A percentile compares a stretch with the other conserved stretches of the same genome.
These are phyloP conservation scores for Gnathochromis pfefferi DNA, from an alignment of 2,113 vertebrate species.

Conservation along the genomic window DNA sequence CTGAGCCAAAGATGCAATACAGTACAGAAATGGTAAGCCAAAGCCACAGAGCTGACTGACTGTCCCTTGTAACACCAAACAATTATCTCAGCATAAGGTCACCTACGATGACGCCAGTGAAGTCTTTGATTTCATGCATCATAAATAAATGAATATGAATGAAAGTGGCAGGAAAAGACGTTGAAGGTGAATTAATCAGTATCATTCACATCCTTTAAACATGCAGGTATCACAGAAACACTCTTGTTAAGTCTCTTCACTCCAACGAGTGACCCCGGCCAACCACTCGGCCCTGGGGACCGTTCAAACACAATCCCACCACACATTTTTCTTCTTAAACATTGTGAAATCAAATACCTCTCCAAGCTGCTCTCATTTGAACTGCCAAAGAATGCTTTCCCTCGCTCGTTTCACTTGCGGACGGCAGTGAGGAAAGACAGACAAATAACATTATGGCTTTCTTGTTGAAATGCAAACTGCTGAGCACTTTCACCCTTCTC, in stretches of 20 bases:
- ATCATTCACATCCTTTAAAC: background rate
- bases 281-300: slow-evolving; percentile 4
- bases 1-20: slow-evolving; percentile 25
- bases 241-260: background rate
- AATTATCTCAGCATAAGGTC: background rate
- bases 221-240: background rate
- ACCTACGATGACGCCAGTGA: background rate
- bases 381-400: slow-evolving; percentile 49
- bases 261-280: background rate
- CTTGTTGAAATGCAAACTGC: background rate
- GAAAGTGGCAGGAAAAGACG: background rate
- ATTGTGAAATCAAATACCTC: slow-evolving; percentile 57
- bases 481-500: background rate
- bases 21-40: background rate
- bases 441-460: background rate
- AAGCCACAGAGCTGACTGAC: slow-evolving; percentile 3
- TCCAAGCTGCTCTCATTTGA: slow-evolving; percentile 23
- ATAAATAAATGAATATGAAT: background rate
- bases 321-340: slow-evolving; percentile 54
- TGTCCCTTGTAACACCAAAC: background rate
- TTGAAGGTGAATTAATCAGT: background rate
- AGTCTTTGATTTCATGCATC: background rate
- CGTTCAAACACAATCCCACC: slow-evolving; percentile 23
- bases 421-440: background rate
- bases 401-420: background rate